phyloP scores from a whole-genome alignment of 2,113 vertebrate genomes.

The Meleagris gallopavo region DNA sequence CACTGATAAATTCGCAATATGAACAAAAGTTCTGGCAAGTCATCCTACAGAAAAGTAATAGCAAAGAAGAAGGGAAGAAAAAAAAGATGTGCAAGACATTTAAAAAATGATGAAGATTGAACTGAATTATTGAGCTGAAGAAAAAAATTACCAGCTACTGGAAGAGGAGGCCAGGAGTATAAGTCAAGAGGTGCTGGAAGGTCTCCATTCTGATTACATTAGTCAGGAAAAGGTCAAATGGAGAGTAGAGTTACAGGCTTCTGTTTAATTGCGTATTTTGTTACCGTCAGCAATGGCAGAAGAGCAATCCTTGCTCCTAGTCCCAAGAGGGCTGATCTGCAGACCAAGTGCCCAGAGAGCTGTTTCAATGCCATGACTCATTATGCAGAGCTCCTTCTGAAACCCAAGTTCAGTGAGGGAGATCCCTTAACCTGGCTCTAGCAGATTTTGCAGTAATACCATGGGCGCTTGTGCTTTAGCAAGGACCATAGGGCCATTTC shows the following conservation, averaged over 20 bases:
- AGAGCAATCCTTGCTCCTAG: not conserved
- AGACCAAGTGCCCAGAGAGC: not conserved
- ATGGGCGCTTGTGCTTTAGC: not conserved
- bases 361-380: not conserved
- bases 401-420: not conserved
- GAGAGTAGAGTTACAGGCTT: constrained; percentile 20
- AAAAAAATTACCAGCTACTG: constrained; percentile 25
- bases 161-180: not conserved
- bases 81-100: not conserved
- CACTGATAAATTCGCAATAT: constrained; percentile 27
- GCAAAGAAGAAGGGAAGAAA: not conserved
- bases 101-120: constrained; percentile 21
- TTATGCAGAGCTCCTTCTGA: not conserved
- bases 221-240: constrained; percentile 42
- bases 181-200: constrained; percentile 18
- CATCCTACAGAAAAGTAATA: not conserved
- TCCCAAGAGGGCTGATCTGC: not conserved
- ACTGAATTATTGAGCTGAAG: constrained; percentile 36
- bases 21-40: constrained; percentile 48
- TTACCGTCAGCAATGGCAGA: not conserved
- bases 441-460: not conserved
- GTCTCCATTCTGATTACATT: constrained; percentile 31
- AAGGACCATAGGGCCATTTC: not conserved
- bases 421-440: not conserved
- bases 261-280: constrained; percentile 39